Percentiles rank a stretch among this genome's conserved stretches.
These are phyloP conservation scores for Drosophila willistoni DNA, from an alignment of 1,140 invertebrate species.

Conservation along the genomic window DNA sequence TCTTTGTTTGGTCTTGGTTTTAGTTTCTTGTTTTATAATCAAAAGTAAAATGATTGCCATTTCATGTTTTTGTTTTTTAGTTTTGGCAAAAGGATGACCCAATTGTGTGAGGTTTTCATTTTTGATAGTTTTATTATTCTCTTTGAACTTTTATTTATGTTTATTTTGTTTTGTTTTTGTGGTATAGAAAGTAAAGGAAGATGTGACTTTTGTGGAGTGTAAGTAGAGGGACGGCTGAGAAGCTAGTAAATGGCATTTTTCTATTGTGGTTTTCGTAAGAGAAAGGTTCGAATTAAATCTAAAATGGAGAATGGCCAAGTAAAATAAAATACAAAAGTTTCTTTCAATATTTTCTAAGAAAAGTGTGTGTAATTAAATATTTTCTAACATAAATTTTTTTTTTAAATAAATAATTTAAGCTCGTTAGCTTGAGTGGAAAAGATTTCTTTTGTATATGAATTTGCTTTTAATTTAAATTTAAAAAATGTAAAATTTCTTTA, in stretches of 20 bases:
- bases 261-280: conserved; percentile 22
- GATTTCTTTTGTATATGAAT: too few relatives aligned
- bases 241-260: conserved; percentile 18
- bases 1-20: conserved; percentile 13
- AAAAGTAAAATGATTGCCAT: conserved; percentile 79
- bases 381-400: background rate
- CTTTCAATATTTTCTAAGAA: background rate
- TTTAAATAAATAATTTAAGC: too few relatives aligned
- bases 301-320: background rate
- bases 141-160: conserved; percentile 8
- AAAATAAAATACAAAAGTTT: background rate
- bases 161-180: conserved; percentile 40
- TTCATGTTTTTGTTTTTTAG: conserved; percentile 62
- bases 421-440: too few relatives aligned
- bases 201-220: conserved; percentile 16
- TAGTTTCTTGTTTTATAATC: conserved; percentile 71
- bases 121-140: conserved; percentile 16
- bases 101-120: conserved; percentile 56
- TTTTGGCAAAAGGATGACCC: conserved; percentile 57
- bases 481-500: too few relatives aligned
- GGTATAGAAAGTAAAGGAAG: conserved; percentile 65
- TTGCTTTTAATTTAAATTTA: too few relatives aligned
- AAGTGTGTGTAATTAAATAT: background rate
- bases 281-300: conserved; percentile 34
- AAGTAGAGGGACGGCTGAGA: too few relatives aligned